Percentiles rank a stretch among this genome's conserved stretches.
Evolutionary conservation across 2,888 invertebrate species (phyloP).

Genomic region (Pterostichus madidus): DNA sequence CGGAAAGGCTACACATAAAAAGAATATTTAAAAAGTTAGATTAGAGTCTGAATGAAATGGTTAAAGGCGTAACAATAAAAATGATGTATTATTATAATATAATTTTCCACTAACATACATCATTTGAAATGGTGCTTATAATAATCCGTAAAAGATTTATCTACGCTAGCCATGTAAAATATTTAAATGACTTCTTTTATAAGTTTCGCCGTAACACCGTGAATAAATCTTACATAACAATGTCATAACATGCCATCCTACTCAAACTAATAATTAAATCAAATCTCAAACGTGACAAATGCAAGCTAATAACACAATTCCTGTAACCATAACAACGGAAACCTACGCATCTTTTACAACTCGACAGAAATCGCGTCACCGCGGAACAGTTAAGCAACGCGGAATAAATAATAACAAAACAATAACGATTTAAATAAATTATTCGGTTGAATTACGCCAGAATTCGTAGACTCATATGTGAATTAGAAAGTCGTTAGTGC

Average conservation of each 20-base stretch:
- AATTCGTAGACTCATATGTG: slow-evolving; percentile 25
- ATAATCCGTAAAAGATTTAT: slow-evolving; percentile 45
- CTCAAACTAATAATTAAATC: slow-evolving; percentile 37
- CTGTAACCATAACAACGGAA: slow-evolving; percentile 40
- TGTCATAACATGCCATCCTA: slow-evolving; percentile 41
- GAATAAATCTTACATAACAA: slow-evolving; percentile 37
- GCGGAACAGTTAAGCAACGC: slow-evolving; percentile 47
- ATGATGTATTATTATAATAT: slow-evolving; percentile 23
- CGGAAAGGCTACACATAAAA: background rate
- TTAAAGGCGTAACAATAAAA: slow-evolving; percentile 3
- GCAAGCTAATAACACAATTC: slow-evolving; percentile 48
- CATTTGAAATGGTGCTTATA: slow-evolving; percentile 16
- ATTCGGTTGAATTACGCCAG: slow-evolving; percentile 43
- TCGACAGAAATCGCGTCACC: background rate
- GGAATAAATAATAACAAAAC: slow-evolving; percentile 55
- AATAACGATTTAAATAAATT: slow-evolving; percentile 60
- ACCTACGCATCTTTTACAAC: slow-evolving; percentile 28
- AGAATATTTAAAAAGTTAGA: background rate
- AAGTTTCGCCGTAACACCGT: slow-evolving; percentile 2
- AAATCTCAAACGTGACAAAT: slow-evolving; percentile 43
- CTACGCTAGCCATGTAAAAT: slow-evolving; percentile 15
- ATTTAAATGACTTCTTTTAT: slow-evolving; percentile 41
- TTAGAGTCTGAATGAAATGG: background rate
- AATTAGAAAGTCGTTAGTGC: slow-evolving; percentile 45
- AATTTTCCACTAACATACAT: slow-evolving; percentile 19